These are phyloP conservation scores for Rousettus madagascariensis DNA, from an alignment of 2,797 vertebrate genomes.

Conservation along the genomic window DNA sequence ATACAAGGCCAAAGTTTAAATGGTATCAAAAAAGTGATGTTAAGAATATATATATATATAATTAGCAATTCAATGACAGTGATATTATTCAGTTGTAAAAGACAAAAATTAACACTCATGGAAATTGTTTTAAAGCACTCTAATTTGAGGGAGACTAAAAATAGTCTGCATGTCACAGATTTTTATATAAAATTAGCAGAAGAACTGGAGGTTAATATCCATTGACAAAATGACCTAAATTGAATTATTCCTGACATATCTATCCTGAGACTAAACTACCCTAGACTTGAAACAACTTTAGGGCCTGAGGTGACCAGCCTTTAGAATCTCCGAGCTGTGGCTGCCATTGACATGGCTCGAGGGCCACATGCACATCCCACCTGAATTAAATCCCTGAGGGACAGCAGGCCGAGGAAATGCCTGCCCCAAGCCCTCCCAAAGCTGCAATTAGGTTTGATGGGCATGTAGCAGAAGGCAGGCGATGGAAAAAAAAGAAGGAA, in stretches of 20 bases:
- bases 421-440: slow-evolving; percentile 81
- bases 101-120: slow-evolving; percentile 52
- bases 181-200: slow-evolving; percentile 68
- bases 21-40: slow-evolving; percentile 40
- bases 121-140: slow-evolving; percentile 61
- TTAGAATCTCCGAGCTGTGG: slow-evolving; percentile 72
- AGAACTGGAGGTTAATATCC: slow-evolving; percentile 74
- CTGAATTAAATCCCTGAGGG: slow-evolving; percentile 78
- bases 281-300: slow-evolving; percentile 80
- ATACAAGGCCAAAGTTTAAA: slow-evolving; percentile 35
- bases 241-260: slow-evolving; percentile 66
- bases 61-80: slow-evolving; percentile 57
- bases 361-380: slow-evolving; percentile 81
- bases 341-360: slow-evolving; percentile 83
- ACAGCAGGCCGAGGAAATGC: slow-evolving; percentile 73
- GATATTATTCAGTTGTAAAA: slow-evolving; percentile 61
- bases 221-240: slow-evolving; percentile 73
- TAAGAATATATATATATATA: not conserved
- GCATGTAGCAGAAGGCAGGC: slow-evolving; percentile 84
- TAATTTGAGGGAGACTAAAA: slow-evolving; percentile 69
- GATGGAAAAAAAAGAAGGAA: slow-evolving; percentile 27
- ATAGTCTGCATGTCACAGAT: slow-evolving; percentile 40
- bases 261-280: slow-evolving; percentile 69
- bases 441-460: slow-evolving; percentile 87
- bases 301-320: slow-evolving; percentile 81